These are phyloP conservation scores for Sminthurides aquaticus DNA, from an alignment of 2,888 invertebrate species.

Conservation along the genomic window DNA sequence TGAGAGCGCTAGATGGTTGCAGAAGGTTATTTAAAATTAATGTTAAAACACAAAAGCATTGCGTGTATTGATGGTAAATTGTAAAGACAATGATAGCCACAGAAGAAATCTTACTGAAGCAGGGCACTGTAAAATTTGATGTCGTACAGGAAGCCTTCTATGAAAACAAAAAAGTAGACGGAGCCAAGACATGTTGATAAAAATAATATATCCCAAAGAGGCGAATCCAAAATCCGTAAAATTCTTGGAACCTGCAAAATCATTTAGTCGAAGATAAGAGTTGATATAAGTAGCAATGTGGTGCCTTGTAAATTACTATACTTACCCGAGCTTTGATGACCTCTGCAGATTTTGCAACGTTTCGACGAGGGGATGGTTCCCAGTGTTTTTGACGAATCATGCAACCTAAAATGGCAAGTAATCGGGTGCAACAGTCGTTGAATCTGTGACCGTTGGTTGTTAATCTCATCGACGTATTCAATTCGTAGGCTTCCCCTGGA, in stretches of 20 bases:
- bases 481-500: too few species aligned
- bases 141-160: slow-evolving; percentile 34
- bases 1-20: slow-evolving; percentile 21
- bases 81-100: not conserved
- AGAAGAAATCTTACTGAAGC: slow-evolving; percentile 23
- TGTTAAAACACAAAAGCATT: slow-evolving; percentile 3
- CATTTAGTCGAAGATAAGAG: not conserved
- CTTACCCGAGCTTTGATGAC: slow-evolving; percentile 13
- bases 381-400: slow-evolving; percentile 9
- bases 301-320: too few species aligned
- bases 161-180: slow-evolving; percentile 35
- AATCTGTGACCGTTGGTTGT: too few species aligned
- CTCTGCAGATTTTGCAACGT: slow-evolving; percentile 16
- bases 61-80: not conserved
- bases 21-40: too few species aligned
- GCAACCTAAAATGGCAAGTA: too few species aligned
- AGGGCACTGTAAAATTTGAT: not conserved
- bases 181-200: slow-evolving; percentile 32
- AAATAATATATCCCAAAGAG: slow-evolving; percentile 30
- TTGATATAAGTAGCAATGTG: too few species aligned
- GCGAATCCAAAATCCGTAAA: slow-evolving; percentile 27
- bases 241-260: slow-evolving; percentile 14
- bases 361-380: slow-evolving; percentile 11
- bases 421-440: too few species aligned
- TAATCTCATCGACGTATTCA: too few species aligned